These are phyloP conservation scores for Xenus cinereus DNA, from an alignment of 2,113 vertebrate genomes.

Conservation along the genomic window DNA sequence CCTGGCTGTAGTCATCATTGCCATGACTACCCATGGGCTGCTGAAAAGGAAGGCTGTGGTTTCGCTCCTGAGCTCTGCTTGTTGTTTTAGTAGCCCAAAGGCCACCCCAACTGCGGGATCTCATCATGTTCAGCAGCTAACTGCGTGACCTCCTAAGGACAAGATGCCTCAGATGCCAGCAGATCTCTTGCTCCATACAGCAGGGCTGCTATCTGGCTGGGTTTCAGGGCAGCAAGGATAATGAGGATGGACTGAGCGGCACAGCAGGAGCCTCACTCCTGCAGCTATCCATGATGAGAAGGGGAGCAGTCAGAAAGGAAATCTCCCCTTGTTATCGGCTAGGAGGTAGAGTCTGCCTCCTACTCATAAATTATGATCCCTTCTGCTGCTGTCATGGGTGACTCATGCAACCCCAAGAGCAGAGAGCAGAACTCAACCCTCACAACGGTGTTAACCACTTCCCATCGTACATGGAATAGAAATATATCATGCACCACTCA, in stretches of 20 bases:
- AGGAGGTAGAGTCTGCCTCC: neutral
- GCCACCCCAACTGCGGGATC: neutral
- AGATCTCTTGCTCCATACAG: neutral
- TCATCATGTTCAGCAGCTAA: neutral
- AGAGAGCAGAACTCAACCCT: neutral
- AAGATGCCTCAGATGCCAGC: neutral
- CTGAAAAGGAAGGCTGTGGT: neutral
- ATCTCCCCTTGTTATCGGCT: rapidly evolving
- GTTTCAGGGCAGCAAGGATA: neutral
- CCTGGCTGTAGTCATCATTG: neutral
- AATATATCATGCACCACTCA: neutral
- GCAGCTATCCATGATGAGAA: neutral
- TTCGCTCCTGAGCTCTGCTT: neutral
- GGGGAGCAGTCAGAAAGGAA: neutral
- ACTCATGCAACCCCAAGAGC: neutral
- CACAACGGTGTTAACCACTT: neutral
- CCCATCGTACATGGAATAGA: rapidly evolving
- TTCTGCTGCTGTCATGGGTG: neutral
- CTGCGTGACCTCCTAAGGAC: neutral
- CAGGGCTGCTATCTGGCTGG: neutral
- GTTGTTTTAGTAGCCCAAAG: neutral
- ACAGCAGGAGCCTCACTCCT: neutral
- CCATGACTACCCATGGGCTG: neutral
- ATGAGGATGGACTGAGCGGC: neutral
- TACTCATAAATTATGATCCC: rapidly evolving